Evolutionary conservation across 2,797 vertebrate genomes (phyloP), one percentile per base, ranked within the genome.

Genomic region (Saxicola maurus): DNA sequence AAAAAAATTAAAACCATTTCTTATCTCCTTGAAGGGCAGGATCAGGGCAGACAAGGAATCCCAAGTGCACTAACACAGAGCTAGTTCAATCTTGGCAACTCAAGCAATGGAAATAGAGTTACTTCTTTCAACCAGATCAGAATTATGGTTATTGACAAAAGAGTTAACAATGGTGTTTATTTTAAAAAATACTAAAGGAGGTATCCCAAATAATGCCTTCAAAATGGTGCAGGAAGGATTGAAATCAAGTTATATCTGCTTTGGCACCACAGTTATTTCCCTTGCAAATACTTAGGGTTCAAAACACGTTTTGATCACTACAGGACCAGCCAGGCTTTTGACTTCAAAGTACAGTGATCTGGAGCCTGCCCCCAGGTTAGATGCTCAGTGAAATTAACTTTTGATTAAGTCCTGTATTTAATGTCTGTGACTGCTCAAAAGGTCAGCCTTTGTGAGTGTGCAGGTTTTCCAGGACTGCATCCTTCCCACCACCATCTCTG

Each of bases 341-440:
- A 91, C 89, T 96, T 93, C 90, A 86, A 91, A 95, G 89, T 30
- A 90, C 45, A 43, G 67, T 25, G 84, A 84, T 89, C 82, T 87
- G 67, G 45, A 94, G 77, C 85, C 77, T 89, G 82, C 87, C 92
- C 93, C 80, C 46, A 33, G 89, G 93, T 84, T 89, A 93, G 89
- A 93, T 89, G 91, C 91, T 95, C 91, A 91, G 60, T 89, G 87
- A 94, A 95, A 94, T 94, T 95, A 95, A 87, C 86, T 87, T 87
- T 76, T 87, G 78, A 87, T 87, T 87, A 87, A 87, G 86, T 82
- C 59, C 78, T 57, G 45, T 69, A 87, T 76, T 87, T 96, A 94
- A 94, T 76, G 89, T 35, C 66, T 92, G 69, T 42, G 76, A 90
- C 87, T 95, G 86, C 87, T 92, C 86, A 14, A 89, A 93, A 95